These are phyloP conservation scores for Diplolepis rosae DNA, from an alignment of 2,888 invertebrate genomes.

Conservation along the genomic window DNA sequence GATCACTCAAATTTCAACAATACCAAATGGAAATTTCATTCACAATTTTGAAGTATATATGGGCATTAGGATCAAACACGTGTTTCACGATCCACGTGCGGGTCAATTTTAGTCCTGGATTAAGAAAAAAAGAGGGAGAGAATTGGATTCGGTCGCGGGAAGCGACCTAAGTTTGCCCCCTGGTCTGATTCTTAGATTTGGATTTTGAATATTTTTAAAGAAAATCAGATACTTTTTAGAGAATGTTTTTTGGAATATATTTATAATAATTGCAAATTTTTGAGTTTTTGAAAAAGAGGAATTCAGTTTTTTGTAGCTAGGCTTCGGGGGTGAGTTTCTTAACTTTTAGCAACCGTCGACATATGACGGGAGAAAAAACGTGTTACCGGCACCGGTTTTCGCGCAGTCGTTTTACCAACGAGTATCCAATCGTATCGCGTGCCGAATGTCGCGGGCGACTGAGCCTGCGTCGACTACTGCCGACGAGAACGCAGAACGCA, in stretches of 20 bases:
- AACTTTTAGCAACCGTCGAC: neutral
- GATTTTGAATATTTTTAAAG: neutral
- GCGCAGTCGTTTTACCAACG: slow-evolving; percentile 49
- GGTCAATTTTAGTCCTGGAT: slow-evolving; percentile 23
- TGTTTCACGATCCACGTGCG: slow-evolving; percentile 24
- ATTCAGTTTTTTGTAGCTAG: neutral
- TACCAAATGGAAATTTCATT: too few species aligned
- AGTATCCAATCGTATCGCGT: slow-evolving; percentile 67
- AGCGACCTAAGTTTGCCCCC: neutral
- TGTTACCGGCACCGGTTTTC: slow-evolving; percentile 53
- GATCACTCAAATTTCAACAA: too few species aligned
- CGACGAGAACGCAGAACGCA: slow-evolving; percentile 64
- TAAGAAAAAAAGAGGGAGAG: slow-evolving; percentile 17
- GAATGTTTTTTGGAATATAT: neutral
- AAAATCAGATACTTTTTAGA: too few species aligned
- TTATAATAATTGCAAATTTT: neutral
- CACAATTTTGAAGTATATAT: too few species aligned
- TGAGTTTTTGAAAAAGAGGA: neutral
- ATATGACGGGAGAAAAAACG: slow-evolving; percentile 37
- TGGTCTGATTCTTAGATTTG: neutral
- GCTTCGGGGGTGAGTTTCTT: neutral
- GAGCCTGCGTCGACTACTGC: slow-evolving; percentile 66
- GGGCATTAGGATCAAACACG: neutral
- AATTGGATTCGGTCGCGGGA: neutral
- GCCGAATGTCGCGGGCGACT: slow-evolving; percentile 73